Evolutionary conservation across 2,113 vertebrate genomes (phyloP), one percentile per base, ranked within the genome.

Genomic region (Brachionichthys hirsutus): DNA sequence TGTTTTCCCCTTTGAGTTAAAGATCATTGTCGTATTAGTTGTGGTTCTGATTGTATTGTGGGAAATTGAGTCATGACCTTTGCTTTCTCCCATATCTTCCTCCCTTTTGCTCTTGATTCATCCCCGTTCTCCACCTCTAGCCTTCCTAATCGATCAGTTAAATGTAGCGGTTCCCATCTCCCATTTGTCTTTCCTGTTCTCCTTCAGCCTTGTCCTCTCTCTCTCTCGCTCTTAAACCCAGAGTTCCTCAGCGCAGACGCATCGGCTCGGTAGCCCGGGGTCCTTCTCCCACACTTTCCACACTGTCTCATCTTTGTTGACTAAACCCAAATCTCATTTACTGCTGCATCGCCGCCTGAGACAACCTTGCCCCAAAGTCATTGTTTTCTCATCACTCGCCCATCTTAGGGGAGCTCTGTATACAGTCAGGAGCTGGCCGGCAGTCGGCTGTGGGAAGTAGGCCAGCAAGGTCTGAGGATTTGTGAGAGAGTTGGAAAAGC

Each of bases 391-490:
- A 38, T 70, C 57, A 56, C 61, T 81, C 67, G 62, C 77, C 69
- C 58, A 11, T 77, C 67, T 80, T 57, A 74, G 45, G 60, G 5
- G 67, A 62, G 70, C 75, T 72, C 11, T 55, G 68, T 62, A 64
- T 73, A 78, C 58, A 75, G 68, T 69, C 44, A 65, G 62, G 62
- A 67, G 51, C 70, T 62, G 62, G 67, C 67, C 30, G 13, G 20
- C 60, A 43, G 63, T 73, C 16, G 19, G 36, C 64, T 77, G 70
- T 85, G 78, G 84, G 84, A 85, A 86, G 57, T 82, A 71, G 85
- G 83, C 77, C 85, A 88, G 62, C 62, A 76, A 81, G 71, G 79
- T 82, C 80, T 10, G 48, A 80, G 70, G 85, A 89, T 88, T 89
- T 89, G 85, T 60, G 68, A 69, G 65, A 78, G 85, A 70, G 70